These are phyloP conservation scores for Ormia ochracea DNA, from an alignment of 2,888 invertebrate species.

Conservation along the genomic window DNA sequence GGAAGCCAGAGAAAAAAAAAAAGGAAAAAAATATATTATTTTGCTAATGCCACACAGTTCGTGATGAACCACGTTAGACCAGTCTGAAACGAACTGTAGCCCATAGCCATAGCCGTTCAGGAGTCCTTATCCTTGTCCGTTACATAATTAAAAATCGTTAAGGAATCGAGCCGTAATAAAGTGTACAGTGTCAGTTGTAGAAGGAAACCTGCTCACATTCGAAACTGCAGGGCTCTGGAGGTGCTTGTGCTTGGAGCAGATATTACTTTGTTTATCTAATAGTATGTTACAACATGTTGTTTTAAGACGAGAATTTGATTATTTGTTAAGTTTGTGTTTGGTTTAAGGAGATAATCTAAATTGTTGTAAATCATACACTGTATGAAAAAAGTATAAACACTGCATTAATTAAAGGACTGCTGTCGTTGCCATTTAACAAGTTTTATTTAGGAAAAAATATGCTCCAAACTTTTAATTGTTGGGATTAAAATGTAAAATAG, in stretches of 20 bases:
- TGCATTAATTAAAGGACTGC: constrained; percentile 34
- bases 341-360: constrained; percentile 47
- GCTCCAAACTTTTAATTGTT: neutral
- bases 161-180: neutral
- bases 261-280: neutral
- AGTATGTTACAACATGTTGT: constrained; percentile 19
- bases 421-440: no score
- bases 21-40: neutral
- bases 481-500: neutral
- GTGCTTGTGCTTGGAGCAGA: neutral
- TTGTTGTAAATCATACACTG: constrained; percentile 22
- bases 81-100: no score
- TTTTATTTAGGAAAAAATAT: neutral
- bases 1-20: no score
- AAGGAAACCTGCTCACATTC: neutral
- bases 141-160: no score
- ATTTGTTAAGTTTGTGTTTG: constrained; percentile 45
- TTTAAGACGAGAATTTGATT: constrained; percentile 44
- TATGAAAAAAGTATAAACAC: neutral
- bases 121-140: no score
- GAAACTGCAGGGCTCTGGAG: neutral
- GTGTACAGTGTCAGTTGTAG: neutral
- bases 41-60: neutral
- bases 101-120: no score
- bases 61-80: neutral